Evolutionary conservation across 2,888 invertebrate species (phyloP).

Genomic region (Eristalinus aeneus): DNA sequence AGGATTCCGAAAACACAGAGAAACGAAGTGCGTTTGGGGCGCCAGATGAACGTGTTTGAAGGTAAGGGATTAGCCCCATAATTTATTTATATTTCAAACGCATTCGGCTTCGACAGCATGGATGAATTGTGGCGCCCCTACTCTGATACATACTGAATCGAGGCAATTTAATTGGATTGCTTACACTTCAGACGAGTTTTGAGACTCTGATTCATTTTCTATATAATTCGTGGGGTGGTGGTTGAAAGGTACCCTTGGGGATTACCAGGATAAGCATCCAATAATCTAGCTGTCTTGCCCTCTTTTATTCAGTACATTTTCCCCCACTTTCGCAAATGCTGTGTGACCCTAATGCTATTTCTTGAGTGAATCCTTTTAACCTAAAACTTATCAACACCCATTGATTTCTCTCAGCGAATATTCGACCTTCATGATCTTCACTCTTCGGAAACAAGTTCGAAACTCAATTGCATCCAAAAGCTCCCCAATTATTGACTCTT

Average conservation of each 20-base stretch:
- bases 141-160: background rate
- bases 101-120: background rate
- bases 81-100: conserved; percentile 20
- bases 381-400: background rate
- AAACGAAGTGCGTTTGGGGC: background rate
- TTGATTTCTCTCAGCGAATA: background rate
- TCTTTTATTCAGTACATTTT: background rate
- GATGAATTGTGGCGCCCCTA: background rate
- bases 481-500: background rate
- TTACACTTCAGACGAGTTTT: background rate
- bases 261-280: background rate
- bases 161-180: conserved; percentile 1
- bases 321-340: background rate
- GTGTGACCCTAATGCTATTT: background rate
- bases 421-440: background rate
- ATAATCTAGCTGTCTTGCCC: background rate
- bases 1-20: background rate
- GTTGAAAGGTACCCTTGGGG: background rate
- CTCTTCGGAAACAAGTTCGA: background rate
- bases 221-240: background rate
- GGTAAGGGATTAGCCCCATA: conserved; percentile 27
- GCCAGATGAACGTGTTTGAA: background rate
- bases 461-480: background rate
- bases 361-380: background rate
- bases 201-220: background rate